These are phyloP conservation scores for Cephalophus harveyi DNA, from an alignment of 2,113 vertebrate genomes.

Conservation along the genomic window DNA sequence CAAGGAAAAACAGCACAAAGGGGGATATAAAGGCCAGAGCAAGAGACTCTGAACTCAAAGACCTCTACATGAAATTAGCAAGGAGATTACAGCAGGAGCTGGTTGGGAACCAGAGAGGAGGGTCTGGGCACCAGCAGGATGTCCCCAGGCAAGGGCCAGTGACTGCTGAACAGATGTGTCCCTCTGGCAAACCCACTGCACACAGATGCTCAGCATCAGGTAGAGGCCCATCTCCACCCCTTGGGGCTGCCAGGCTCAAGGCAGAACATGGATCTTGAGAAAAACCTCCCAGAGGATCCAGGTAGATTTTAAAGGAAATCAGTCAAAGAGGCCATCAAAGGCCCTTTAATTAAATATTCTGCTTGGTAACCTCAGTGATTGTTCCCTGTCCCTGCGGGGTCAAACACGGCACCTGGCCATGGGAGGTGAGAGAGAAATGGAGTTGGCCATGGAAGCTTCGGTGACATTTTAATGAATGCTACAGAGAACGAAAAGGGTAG, in stretches of 20 bases:
- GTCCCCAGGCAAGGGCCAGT: neutral
- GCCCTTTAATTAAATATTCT: slow-evolving; percentile 19
- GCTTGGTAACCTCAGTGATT: neutral
- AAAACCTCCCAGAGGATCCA: neutral
- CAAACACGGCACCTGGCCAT: neutral
- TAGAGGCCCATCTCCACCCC: neutral
- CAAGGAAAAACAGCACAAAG: neutral
- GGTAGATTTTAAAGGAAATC: slow-evolving; percentile 47
- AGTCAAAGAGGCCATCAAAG: neutral
- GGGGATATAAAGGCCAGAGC: neutral
- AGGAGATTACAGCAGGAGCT: neutral
- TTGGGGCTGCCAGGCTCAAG: neutral
- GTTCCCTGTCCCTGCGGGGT: neutral
- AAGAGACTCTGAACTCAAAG: neutral
- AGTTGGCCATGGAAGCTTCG: neutral
- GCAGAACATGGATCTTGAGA: neutral
- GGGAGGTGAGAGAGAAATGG: neutral
- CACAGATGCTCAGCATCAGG: neutral
- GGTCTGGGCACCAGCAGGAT: neutral
- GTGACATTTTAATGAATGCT: slow-evolving; percentile 42
- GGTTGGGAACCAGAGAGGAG: neutral
- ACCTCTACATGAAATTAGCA: neutral
- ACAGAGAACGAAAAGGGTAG: neutral
- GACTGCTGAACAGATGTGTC: neutral
- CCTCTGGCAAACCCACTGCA: neutral